Evolutionary conservation across 2,113 vertebrate species (phyloP).

Genomic region (Lutjanus erythropterus): DNA sequence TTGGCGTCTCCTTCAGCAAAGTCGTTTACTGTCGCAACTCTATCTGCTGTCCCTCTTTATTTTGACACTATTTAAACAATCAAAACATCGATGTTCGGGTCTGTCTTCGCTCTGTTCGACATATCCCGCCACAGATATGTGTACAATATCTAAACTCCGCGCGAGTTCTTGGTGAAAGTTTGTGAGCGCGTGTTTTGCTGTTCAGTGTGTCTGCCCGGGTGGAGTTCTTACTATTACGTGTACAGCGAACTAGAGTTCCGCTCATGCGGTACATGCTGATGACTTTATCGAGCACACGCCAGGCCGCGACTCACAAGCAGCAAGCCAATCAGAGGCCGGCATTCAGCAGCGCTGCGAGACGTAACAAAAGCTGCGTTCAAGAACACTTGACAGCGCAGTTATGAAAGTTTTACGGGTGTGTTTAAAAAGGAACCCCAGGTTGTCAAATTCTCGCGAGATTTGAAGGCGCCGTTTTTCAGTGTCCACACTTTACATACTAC

Average conservation of each 20-base stretch:
- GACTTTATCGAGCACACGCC: fast-evolving
- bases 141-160: conserved; percentile 52
- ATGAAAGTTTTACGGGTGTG: no score
- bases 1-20: neutral
- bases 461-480: no score
- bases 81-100: neutral
- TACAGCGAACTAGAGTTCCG: neutral
- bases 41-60: neutral
- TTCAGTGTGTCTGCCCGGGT: fast-evolving
- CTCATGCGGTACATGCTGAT: neutral
- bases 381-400: neutral
- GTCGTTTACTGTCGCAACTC: no score
- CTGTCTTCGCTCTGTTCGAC: neutral
- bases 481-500: no score
- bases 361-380: conserved; percentile 52
- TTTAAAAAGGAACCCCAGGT: no score
- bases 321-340: conserved; percentile 47
- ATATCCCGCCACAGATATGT: conserved; percentile 71
- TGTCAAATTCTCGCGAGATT: no score
- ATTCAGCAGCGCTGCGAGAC: neutral
- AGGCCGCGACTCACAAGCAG: fast-evolving
- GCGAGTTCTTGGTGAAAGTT: conserved; percentile 12
- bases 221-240: fast-evolving
- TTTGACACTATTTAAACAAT: neutral
- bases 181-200: conserved; percentile 40